Evolutionary conservation across 2,797 vertebrate genomes (phyloP).

Genomic region (Odontamblyopus rebecca): DNA sequence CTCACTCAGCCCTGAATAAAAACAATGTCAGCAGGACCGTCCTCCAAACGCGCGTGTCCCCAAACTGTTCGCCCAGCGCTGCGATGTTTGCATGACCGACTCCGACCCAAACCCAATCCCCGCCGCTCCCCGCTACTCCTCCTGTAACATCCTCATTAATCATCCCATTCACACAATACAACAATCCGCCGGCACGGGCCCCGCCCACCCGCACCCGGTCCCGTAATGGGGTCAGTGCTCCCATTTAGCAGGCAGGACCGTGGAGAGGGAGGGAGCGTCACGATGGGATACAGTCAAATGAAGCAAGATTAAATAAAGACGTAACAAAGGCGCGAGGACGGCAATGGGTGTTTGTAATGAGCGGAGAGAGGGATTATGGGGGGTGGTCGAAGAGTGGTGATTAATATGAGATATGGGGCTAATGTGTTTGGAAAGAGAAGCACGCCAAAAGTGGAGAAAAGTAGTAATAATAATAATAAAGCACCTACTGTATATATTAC

Average conservation of each 20-base stretch:
- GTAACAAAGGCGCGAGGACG: slow-evolving; percentile 53
- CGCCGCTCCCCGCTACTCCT: slow-evolving; percentile 56
- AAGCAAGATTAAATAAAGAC: slow-evolving; percentile 70
- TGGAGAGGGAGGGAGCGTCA: slow-evolving; percentile 34
- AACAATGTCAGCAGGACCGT: slow-evolving; percentile 64
- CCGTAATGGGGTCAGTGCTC: slow-evolving; percentile 77
- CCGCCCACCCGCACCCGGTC: slow-evolving; percentile 65
- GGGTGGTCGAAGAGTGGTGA: slow-evolving; percentile 60
- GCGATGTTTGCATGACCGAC: slow-evolving; percentile 42
- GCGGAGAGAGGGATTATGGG: slow-evolving; percentile 60
- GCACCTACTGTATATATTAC: too few relatives aligned
- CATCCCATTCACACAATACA: slow-evolving; percentile 69
- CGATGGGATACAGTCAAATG: slow-evolving; percentile 35
- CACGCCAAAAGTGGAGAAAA: slow-evolving; percentile 47
- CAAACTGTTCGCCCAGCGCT: slow-evolving; percentile 11
- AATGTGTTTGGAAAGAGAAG: slow-evolving; percentile 32
- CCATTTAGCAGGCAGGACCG: slow-evolving; percentile 72
- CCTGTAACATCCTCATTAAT: slow-evolving; percentile 77
- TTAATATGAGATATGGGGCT: slow-evolving; percentile 55
- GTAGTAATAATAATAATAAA: slow-evolving; percentile 7
- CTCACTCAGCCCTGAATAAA: slow-evolving; percentile 63
- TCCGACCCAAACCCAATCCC: slow-evolving; percentile 69
- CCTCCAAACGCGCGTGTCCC: slow-evolving; percentile 22
- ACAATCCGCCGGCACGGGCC: slow-evolving; percentile 61
- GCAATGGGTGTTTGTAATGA: slow-evolving; percentile 51